phyloP scores from a whole-genome alignment of 2,113 vertebrate genomes.

The Phainopepla nitens region DNA sequence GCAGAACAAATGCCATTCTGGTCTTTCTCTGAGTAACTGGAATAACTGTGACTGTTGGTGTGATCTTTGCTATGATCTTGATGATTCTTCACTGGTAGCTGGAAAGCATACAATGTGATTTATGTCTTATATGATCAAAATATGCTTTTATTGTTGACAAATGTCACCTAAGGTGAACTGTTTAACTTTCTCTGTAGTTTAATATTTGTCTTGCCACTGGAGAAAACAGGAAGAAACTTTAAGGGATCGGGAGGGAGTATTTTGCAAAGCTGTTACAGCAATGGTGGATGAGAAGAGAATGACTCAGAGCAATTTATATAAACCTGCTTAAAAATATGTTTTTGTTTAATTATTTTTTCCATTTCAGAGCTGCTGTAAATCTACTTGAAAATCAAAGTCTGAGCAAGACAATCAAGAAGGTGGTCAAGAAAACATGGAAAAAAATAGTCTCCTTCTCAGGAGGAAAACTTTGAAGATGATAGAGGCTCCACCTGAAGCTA shows the following conservation, averaged over 20 bases:
- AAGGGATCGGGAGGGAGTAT: not conserved
- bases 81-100: slow-evolving; percentile 61
- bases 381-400: slow-evolving; percentile 41
- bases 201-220: not conserved
- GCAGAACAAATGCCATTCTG: not conserved
- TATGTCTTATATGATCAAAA: not conserved
- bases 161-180: not conserved
- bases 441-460: not conserved
- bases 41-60: slow-evolving; percentile 28
- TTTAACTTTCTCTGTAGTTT: not conserved
- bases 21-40: slow-evolving; percentile 44
- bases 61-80: slow-evolving; percentile 58
- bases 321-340: not conserved
- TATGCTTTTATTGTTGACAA: not conserved
- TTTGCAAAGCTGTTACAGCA: not conserved
- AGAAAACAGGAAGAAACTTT: not conserved
- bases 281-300: not conserved
- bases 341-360: not conserved
- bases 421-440: not conserved
- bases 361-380: slow-evolving; percentile 25
- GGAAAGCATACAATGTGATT: not conserved
- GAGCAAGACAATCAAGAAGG: not conserved
- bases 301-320: not conserved
- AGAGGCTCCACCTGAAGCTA: not conserved
- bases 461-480: not conserved